A percentile compares a stretch with the other conserved stretches of the same genome.
Conservation (phyloP, 2,888 invertebrate species). For the Yponomeuta evonymella region DNA sequence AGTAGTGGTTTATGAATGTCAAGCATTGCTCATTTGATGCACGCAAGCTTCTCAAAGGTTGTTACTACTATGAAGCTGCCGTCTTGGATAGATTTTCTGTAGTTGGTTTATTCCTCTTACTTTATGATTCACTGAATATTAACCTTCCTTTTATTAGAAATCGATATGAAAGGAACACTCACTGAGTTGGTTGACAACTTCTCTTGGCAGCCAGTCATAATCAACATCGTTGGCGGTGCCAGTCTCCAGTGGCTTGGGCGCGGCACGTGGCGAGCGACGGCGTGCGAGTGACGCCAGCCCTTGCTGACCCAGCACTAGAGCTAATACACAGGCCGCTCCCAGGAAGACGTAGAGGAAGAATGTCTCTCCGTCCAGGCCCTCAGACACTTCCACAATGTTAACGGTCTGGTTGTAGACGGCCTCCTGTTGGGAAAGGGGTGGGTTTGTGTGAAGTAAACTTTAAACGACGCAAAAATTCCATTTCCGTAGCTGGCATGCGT, state of each 20-base stretch:
- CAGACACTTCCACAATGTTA: constrained; percentile 95
- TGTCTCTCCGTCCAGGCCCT: constrained; percentile 98
- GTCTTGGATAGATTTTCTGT: too few relatives aligned
- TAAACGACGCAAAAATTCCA: too few relatives aligned
- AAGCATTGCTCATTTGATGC: too few relatives aligned
- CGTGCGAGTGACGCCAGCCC: constrained; percentile 89
- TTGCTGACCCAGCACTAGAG: constrained; percentile 92
- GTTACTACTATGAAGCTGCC: too few relatives aligned
- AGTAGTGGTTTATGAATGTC: too few relatives aligned
- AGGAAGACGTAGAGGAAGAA: constrained; percentile 98
- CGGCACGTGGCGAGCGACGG: constrained; percentile 76
- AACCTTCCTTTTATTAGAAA: too few relatives aligned
- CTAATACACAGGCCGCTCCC: constrained; percentile 90
- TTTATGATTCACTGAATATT: too few relatives aligned
- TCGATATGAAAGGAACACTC: constrained; percentile 54
- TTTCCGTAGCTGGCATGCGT: too few relatives aligned
- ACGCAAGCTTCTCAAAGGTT: too few relatives aligned
- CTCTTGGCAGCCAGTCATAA: constrained; percentile 98
- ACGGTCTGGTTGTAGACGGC: constrained; percentile 99
- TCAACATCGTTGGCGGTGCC: constrained; percentile 96
- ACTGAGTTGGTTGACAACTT: constrained; percentile 90
- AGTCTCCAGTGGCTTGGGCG: constrained; percentile 86
- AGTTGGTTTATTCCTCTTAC: too few relatives aligned
- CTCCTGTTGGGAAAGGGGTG: constrained; percentile 76
- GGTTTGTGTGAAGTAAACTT: neutral